Conservation (phyloP, 1,140 invertebrate genomes). For the Drosophila malerkotliana region DNA sequence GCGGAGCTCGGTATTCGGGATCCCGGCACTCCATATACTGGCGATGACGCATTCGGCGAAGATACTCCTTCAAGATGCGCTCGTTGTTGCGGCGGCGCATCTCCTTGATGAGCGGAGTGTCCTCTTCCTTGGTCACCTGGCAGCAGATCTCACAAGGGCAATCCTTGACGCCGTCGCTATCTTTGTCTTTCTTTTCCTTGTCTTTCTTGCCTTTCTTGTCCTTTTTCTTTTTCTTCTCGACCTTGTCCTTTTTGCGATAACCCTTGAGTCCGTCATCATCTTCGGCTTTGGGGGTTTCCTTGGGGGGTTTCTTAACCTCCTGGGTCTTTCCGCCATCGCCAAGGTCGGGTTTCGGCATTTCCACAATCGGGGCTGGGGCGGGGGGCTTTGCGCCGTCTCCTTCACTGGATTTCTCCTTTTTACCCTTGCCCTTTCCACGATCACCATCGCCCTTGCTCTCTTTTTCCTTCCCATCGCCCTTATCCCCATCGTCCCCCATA, state of each 20-base stretch:
- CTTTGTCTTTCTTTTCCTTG: neutral
- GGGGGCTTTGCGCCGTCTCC: neutral
- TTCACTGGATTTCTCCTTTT: neutral
- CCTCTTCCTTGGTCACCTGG: slow-evolving; percentile 4
- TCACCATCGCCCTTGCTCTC: neutral
- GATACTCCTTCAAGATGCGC: slow-evolving; percentile 33
- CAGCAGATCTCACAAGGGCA: slow-evolving; percentile 55
- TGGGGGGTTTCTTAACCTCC: too few species aligned
- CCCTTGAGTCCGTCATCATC: too few species aligned
- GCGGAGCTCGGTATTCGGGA: neutral
- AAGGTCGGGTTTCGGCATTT: neutral
- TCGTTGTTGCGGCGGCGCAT: slow-evolving; percentile 35
- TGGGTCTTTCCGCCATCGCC: too few species aligned
- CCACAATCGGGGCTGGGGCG: neutral
- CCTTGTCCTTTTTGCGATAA: neutral
- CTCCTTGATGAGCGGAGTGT: slow-evolving; percentile 45
- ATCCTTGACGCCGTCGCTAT: neutral
- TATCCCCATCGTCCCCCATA: neutral
- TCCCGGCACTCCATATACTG: slow-evolving; percentile 22
- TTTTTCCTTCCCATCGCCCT: neutral
- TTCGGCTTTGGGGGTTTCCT: too few species aligned
- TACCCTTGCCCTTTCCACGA: slow-evolving; percentile 1
- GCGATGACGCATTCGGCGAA: slow-evolving; percentile 28
- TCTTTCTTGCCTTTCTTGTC: neutral
- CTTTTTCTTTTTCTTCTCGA: neutral